Evolutionary conservation across 2,888 invertebrate species (phyloP), one percentile per base, ranked within the genome.

Genomic region (Pristionchus fissidentatus): DNA sequence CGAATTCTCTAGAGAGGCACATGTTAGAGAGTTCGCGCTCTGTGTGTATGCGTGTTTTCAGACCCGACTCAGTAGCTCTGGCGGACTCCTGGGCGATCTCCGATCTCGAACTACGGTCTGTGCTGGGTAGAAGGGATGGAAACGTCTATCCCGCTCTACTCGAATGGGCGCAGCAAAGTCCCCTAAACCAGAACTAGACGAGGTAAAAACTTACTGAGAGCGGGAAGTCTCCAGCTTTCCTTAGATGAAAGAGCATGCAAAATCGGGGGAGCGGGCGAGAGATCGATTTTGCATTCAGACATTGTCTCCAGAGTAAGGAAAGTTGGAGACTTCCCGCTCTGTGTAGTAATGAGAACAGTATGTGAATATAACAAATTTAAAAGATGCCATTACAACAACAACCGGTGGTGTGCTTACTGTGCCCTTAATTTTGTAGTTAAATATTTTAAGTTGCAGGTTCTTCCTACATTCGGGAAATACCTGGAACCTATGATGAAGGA

Each of bases 81-180:
- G 97, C 97, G 0, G 98, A 98, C 93, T 95, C 96, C 19, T 98
- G 97, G 92, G 97, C 97, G 92, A 93, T 93, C 85, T 91, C 91
- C n/a, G 93, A 93, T 86, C 86, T 90, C 8, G 90, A 93, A 46
- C 90, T 94, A 41, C 90, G 92, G 85, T 93, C 93, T 49, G 93
- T 91, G 55, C 88, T 93, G 35, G 91, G 90, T 41, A 83, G 87
- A 38, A 92, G 93, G 19, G 90, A 90, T 73, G 90, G 90, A 78
- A 90, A 93, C 81, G 93, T 93, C 19, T 94, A 94, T 85, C 90
- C 93, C 70, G 93, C 93, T 7, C 87, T 94, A 75, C 92, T 93
- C 84, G 92, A 93, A 73, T 94, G 93, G 91, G 93, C 93, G 15
- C 88, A 91, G 83, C 86, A 91, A 13, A 93, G 93, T 22, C 92